Conservation (phyloP, 2,797 vertebrate genomes). For the Nothura maculosa region DNA sequence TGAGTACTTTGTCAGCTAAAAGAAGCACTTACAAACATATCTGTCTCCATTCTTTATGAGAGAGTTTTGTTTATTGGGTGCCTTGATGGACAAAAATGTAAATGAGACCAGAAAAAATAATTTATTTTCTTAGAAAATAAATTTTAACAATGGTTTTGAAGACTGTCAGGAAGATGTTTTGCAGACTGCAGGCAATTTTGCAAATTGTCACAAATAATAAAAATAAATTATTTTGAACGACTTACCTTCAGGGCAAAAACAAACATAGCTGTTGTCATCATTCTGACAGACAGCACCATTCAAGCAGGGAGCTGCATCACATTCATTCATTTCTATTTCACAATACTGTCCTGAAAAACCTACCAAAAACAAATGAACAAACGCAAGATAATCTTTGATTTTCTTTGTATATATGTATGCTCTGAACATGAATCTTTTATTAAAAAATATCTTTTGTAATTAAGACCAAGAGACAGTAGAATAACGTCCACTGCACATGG, state of each 20-base stretch:
- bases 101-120: conserved; percentile 14
- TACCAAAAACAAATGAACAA: conserved; percentile 28
- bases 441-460: background rate
- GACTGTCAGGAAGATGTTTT: background rate
- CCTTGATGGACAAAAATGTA: background rate
- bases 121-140: background rate
- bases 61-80: background rate
- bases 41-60: background rate
- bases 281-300: conserved; percentile 64
- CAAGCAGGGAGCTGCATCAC: conserved; percentile 53
- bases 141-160: conserved; percentile 25
- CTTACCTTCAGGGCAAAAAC: conserved; percentile 83
- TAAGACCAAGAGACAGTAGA: background rate
- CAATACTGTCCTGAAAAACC: conserved; percentile 78
- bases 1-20: background rate
- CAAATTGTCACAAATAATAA: conserved; percentile 64
- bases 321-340: conserved; percentile 50
- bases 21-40: background rate
- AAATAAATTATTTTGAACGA: conserved; percentile 62
- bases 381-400: background rate
- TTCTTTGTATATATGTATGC: background rate
- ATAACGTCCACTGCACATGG: background rate
- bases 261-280: conserved; percentile 80
- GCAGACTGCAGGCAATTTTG: conserved; percentile 34
- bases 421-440: background rate